Evolutionary conservation across 1,140 invertebrate species (phyloP).

Genomic region (Nebria ingens): DNA sequence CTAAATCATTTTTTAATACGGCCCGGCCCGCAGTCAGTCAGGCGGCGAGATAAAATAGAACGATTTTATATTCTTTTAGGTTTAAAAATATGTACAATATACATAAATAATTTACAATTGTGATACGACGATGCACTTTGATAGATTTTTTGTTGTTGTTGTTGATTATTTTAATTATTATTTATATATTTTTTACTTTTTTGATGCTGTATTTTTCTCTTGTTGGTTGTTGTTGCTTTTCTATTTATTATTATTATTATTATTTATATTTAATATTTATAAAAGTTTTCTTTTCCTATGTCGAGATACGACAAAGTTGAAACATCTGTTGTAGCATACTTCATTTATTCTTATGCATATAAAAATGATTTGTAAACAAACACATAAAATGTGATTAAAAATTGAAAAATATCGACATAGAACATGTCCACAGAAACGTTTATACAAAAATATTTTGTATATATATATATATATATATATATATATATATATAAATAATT

Average conservation of each 20-base stretch:
- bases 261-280: not conserved
- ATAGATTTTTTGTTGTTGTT: not conserved
- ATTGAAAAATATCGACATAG: no score
- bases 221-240: not conserved
- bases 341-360: no score
- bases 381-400: no score
- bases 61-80: slow-evolving; percentile 4
- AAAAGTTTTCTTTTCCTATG: not conserved
- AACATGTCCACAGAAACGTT: no score
- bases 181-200: not conserved
- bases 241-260: not conserved
- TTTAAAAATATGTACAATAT: slow-evolving; percentile 7
- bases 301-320: not conserved
- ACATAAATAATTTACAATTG: slow-evolving; percentile 5
- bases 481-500: no score
- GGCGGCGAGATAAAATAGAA: slow-evolving; percentile 6
- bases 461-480: no score
- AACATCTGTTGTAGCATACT: not conserved
- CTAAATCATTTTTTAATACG: slow-evolving; percentile 5
- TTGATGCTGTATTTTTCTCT: not conserved
- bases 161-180: not conserved
- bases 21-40: not conserved
- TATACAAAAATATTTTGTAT: no score
- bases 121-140: not conserved
- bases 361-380: no score